Evolutionary conservation across 92 coral and sea anemone species (phyloP).

Genomic region (Zoanthus sansibaricus): DNA sequence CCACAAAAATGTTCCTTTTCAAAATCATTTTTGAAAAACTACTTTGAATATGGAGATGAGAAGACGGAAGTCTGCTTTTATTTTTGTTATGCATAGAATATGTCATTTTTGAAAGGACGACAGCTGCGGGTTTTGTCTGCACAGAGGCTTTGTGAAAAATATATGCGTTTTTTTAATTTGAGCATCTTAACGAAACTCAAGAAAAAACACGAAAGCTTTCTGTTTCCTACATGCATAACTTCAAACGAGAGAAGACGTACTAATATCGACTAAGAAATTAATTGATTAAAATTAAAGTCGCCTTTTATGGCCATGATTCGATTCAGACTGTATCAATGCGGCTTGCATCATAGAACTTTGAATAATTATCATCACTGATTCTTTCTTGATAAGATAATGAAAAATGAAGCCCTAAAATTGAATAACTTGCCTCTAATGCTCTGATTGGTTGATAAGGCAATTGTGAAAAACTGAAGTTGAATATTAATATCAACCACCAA

Average conservation of each 20-base stretch:
- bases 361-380: neutral
- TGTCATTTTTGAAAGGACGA: neutral
- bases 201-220: neutral
- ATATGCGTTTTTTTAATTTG: neutral
- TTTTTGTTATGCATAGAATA: neutral
- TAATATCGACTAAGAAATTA: neutral
- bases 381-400: constrained; percentile 7
- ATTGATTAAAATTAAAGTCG: neutral
- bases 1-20: neutral
- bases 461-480: neutral
- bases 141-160: neutral
- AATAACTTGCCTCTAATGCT: neutral
- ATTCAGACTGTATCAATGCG: neutral
- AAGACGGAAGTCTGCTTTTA: neutral
- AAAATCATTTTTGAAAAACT: neutral
- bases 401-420: neutral
- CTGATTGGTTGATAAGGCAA: constrained; percentile 1
- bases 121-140: neutral
- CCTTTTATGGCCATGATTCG: neutral
- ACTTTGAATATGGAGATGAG: neutral
- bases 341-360: neutral
- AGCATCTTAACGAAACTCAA: neutral
- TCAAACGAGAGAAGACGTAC: neutral
- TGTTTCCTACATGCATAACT: neutral
- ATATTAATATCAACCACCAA: neutral